Conservation (phyloP, 2,113 vertebrate species). For the Corynorhinus townsendii region DNA sequence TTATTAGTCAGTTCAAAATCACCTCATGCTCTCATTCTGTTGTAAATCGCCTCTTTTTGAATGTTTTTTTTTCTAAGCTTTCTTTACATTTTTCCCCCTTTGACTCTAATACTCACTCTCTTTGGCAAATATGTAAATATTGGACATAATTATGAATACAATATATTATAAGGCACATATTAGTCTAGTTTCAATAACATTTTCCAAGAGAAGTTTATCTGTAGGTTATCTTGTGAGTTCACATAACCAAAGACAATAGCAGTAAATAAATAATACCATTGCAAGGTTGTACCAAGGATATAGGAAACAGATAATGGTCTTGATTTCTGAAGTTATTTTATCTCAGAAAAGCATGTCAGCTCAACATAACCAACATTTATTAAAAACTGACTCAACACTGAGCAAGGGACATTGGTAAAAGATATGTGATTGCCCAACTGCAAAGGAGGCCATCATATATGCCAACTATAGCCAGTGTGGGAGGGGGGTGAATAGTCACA, state of each 20-base stretch:
- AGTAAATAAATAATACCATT: neutral
- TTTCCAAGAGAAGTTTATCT: neutral
- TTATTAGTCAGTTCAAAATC: neutral
- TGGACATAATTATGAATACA: neutral
- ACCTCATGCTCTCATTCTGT: neutral
- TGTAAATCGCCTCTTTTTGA: neutral
- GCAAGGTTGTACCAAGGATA: neutral
- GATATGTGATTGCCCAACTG: neutral
- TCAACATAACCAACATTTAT: neutral
- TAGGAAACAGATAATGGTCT: neutral
- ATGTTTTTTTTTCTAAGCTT: neutral
- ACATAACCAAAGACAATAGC: neutral
- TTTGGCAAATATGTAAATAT: neutral
- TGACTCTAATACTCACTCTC: neutral
- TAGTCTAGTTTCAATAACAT: neutral
- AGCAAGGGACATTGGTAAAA: neutral
- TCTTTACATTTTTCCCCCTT: neutral
- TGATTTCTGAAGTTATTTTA: neutral
- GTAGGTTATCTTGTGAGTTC: neutral
- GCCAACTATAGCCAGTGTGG: no score
- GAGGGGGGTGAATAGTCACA: neutral
- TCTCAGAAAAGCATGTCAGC: neutral
- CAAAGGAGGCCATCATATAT: rapidly evolving
- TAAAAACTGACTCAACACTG: neutral
- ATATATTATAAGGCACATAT: neutral